Evolutionary conservation across 2,113 vertebrate genomes (phyloP).

Genomic region (Vombatus ursinus): DNA sequence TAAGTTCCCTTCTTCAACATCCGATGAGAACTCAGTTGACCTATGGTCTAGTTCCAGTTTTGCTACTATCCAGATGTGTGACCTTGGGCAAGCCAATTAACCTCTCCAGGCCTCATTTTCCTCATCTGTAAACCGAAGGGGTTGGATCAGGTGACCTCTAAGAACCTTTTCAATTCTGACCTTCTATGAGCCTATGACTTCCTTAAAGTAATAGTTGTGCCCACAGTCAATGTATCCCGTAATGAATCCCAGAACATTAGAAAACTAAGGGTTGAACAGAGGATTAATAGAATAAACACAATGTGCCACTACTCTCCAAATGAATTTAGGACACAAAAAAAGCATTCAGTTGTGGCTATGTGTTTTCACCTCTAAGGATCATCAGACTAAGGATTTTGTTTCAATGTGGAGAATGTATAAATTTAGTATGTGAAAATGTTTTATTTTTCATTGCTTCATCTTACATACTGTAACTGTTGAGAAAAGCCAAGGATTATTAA

Average conservation of each 20-base stretch:
- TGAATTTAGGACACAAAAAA: slow-evolving; percentile 9
- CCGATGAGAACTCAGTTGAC: neutral
- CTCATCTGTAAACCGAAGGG: neutral
- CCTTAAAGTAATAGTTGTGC: neutral
- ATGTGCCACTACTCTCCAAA: neutral
- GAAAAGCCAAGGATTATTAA: slow-evolving; percentile 15
- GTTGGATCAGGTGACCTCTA: neutral
- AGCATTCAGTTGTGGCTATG: neutral
- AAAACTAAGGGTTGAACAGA: neutral
- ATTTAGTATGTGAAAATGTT: neutral
- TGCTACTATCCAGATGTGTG: neutral
- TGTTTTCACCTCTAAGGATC: neutral
- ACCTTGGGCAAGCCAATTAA: neutral
- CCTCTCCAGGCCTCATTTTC: neutral
- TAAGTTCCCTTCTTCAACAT: neutral
- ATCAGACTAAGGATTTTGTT: neutral
- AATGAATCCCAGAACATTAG: neutral
- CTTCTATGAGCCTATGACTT: neutral
- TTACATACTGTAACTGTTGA: slow-evolving; percentile 34
- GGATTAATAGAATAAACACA: neutral
- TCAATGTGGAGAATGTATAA: neutral
- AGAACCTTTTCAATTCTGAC: neutral
- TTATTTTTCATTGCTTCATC: slow-evolving; percentile 3
- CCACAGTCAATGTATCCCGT: neutral
- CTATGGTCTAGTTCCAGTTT: neutral